phyloP scores from a whole-genome alignment of 2,113 vertebrate genomes.

The Gnathonemus echidnorhynchus region DNA sequence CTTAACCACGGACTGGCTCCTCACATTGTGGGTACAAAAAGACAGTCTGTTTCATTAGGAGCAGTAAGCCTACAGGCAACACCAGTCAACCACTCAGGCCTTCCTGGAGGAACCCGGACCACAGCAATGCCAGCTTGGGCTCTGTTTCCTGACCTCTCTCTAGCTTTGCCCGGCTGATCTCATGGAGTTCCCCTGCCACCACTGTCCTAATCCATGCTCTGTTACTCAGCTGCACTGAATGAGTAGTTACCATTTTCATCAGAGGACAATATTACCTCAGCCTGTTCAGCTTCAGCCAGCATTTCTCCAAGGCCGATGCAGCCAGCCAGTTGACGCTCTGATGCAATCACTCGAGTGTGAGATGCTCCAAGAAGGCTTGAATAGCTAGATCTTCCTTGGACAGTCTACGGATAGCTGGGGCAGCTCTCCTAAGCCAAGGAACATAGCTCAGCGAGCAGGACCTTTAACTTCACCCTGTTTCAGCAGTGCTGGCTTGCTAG shows the following conservation, averaged over 20 bases:
- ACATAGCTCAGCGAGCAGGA: neutral
- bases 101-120: neutral
- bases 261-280: neutral
- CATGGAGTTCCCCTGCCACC: neutral
- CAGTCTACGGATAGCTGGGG: neutral
- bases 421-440: neutral
- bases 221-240: neutral
- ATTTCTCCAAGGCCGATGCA: neutral
- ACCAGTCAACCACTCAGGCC: neutral
- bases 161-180: neutral
- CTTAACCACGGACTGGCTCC: neutral
- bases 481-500: neutral
- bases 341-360: neutral
- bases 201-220: neutral
- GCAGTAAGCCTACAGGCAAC: neutral
- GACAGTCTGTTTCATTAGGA: neutral
- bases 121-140: neutral
- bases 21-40: neutral
- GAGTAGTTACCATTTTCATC: neutral
- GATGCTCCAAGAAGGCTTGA: neutral
- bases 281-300: neutral
- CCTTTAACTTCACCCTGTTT: neutral
- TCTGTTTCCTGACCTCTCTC: neutral
- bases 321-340: neutral
- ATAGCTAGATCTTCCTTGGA: neutral